These are phyloP conservation scores for Aphelenchoides besseyi DNA, from an alignment of 1,140 invertebrate species.

Conservation along the genomic window DNA sequence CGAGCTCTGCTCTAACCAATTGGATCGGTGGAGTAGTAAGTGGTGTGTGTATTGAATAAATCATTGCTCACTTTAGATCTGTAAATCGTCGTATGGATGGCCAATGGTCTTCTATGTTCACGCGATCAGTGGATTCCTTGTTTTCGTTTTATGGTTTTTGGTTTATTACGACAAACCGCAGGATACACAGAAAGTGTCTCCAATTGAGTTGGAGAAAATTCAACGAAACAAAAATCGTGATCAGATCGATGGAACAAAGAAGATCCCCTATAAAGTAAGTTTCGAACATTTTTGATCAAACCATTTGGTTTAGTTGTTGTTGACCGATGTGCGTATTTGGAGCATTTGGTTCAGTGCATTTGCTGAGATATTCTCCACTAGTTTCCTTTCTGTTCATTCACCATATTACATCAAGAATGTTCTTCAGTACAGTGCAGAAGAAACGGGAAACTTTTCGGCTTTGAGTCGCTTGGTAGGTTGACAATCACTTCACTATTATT, in stretches of 20 bases:
- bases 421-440: not conserved
- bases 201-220: slow-evolving; percentile 12
- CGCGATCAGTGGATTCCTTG: slow-evolving; percentile 17
- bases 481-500: no score
- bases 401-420: not conserved
- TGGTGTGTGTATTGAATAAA: slow-evolving; percentile 14
- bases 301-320: not conserved
- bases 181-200: not conserved
- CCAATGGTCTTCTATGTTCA: slow-evolving; percentile 26
- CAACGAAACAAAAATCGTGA: not conserved
- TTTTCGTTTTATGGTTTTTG: slow-evolving; percentile 14
- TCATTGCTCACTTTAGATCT: slow-evolving; percentile 27
- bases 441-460: not conserved
- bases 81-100: slow-evolving; percentile 28
- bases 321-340: not conserved
- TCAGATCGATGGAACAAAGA: not conserved
- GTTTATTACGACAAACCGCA: slow-evolving; percentile 1
- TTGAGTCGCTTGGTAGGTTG: not conserved
- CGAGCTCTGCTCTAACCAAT: slow-evolving; percentile 29
- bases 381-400: not conserved
- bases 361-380: not conserved
- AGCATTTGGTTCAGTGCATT: not conserved
- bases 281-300: not conserved
- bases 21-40: slow-evolving; percentile 30
- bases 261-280: slow-evolving; percentile 11